Evolutionary conservation across 2,113 vertebrate genomes (phyloP), one percentile per base, ranked within the genome.

Genomic region (Microtus richardsoni): DNA sequence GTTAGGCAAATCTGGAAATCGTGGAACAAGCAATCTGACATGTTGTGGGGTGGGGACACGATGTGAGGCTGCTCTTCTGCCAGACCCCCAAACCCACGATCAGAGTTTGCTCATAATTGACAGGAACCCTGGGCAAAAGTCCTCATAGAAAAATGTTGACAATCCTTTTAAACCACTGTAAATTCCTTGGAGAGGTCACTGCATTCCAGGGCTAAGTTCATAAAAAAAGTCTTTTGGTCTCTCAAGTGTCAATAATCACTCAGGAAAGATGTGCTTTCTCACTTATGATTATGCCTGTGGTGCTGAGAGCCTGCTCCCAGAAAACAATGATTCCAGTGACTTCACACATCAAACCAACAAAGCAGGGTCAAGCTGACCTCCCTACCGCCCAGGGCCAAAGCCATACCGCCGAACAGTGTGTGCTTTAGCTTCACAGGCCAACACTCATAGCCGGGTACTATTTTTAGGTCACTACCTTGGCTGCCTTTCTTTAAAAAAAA

Each of bases 291-390:
- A 79, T 77, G 79, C 73, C 71, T 21, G 36, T 39, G 75, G 73
- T 17, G 13, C 47, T 13, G 62, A 95, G 85, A 92, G 62, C n/a
- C 58, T 64, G 47, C n/a, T 90, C 92, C 24, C 41, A 58, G 39
- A 68, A 83, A 95, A 94, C 89, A 93, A 77, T 26, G 49, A 92
- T 28, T 33, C 84, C 64, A 73, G 44, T 88, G 90, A 83, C 62
- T 90, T 28, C 47, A 60, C 44, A 88, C 44, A 60, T 77, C 64
- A 83, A 90, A 95, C 74, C 77, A 86, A 82, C n/a, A 84, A n/a
- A 39, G 70, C 74, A 90, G 80, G 95, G 97, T 95, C 96, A 78
- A 33, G 39, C 17, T 93, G 94, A 96, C 96, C 84, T 96, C 91
- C 52, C 60, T 16, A 54, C 86, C n/a, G 84, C 88, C 68, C 71